Percentiles rank a stretch among this genome's conserved stretches.
Conservation (phyloP, 2,797 vertebrate genomes). For the Podargus strigoides region DNA sequence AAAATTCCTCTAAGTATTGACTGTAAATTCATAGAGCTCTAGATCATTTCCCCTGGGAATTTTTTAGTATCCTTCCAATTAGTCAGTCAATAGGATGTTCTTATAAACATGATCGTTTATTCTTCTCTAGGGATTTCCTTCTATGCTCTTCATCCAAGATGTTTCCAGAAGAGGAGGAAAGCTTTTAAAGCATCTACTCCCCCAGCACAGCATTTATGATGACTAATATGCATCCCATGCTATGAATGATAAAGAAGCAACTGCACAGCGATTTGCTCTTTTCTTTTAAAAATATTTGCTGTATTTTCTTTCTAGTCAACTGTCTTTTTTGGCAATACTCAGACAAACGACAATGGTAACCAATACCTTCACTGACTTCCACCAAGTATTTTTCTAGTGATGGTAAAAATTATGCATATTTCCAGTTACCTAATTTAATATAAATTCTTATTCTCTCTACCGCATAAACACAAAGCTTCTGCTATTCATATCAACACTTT, state of each 20-base stretch:
- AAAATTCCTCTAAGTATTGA: conserved; percentile 41
- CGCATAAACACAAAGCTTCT: background rate
- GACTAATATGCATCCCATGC: conserved; percentile 19
- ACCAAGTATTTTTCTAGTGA: conserved; percentile 13
- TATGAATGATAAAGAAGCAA: conserved; percentile 54
- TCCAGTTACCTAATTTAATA: conserved; percentile 23
- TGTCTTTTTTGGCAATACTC: conserved; percentile 35
- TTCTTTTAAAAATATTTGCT: conserved; percentile 28
- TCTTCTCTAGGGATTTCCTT: conserved; percentile 62
- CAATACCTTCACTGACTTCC: conserved; percentile 32
- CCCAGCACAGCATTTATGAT: conserved; percentile 37
- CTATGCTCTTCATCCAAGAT: conserved; percentile 29
- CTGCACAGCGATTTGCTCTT: conserved; percentile 19
- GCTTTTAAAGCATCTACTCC: conserved; percentile 33
- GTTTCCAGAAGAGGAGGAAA: conserved; percentile 59
- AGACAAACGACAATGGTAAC: conserved; percentile 30
- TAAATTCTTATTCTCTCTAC: background rate
- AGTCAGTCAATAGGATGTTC: conserved; percentile 60
- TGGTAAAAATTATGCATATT: background rate
- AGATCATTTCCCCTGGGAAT: conserved; percentile 58
- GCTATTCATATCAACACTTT: background rate
- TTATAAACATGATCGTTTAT: conserved; percentile 64
- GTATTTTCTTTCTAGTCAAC: conserved; percentile 33
- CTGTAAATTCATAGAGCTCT: conserved; percentile 40
- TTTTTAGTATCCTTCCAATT: conserved; percentile 65